Evolutionary conservation across 1,140 invertebrate species (phyloP).

Genomic region (Lineus longissimus): DNA sequence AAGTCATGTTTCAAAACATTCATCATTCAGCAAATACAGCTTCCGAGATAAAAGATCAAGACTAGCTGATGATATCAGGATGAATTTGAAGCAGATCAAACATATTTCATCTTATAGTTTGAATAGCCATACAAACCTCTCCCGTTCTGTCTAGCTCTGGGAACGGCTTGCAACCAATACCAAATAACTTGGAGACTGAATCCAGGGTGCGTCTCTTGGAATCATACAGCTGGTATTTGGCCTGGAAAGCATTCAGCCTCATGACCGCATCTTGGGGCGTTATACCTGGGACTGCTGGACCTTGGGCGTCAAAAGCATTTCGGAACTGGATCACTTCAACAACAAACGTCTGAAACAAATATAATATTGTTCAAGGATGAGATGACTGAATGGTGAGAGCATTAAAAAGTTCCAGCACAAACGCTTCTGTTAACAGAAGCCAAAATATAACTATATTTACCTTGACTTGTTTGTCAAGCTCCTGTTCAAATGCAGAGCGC

Average conservation of each 20-base stretch:
- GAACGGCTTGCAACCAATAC: constrained; percentile 51
- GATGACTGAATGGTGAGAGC: too few species aligned
- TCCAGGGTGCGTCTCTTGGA: constrained; percentile 50
- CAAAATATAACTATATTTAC: constrained; percentile 30
- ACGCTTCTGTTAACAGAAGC: too few species aligned
- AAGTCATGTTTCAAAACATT: too few species aligned
- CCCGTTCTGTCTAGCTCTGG: constrained; percentile 52
- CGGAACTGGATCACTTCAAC: constrained; percentile 55
- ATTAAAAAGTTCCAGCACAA: too few species aligned
- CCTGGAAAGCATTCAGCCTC: constrained; percentile 48
- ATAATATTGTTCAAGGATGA: background rate
- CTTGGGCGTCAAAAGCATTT: constrained; percentile 54
- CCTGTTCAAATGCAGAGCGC: constrained; percentile 50
- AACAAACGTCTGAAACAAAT: constrained; percentile 47
- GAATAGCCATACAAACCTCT: constrained; percentile 46
- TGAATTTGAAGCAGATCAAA: background rate
- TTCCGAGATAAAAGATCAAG: too few species aligned
- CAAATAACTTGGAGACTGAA: constrained; percentile 53
- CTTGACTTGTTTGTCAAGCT: constrained; percentile 55
- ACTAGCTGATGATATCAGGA: too few species aligned
- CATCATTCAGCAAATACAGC: too few species aligned
- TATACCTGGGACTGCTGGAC: constrained; percentile 51
- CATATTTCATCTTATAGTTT: too few species aligned
- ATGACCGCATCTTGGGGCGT: constrained; percentile 47
- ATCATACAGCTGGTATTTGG: constrained; percentile 45